Evolutionary conservation across 2,888 invertebrate genomes (phyloP), one percentile per base, ranked within the genome.

Genomic region (Emmelina monodactyla): DNA sequence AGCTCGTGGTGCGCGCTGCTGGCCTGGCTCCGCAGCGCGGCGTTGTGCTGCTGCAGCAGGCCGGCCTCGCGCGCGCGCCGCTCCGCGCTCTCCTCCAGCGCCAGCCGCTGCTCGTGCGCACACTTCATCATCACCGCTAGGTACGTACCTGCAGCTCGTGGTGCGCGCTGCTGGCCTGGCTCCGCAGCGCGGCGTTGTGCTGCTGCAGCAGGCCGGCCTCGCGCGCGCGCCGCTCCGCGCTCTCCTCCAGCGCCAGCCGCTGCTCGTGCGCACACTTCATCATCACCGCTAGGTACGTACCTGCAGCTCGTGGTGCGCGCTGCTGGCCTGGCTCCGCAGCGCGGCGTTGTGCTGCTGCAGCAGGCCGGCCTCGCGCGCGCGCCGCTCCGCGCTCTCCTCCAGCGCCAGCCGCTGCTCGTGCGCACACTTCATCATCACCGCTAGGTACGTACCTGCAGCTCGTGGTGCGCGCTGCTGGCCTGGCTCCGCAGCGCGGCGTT

Each of bases 371-470:
- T 79, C 78, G 32, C 78, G 65, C 35, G 56, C 62, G 58, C 76
- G 72, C 22, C 72, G 60, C 62, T 76, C 76, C 45, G 78, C 48
- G 37, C 65, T 55, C 58, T 76, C 78, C 44, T 79, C 79, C 22
- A 92, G 87, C 54, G 93, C 91, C 47, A 93, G 82, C 44, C 93
- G 89, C 62, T 95, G n/a, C n/a, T n/a, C n/a, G n/a, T n/a, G n/a
- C n/a, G n/a, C n/a, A n/a, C n/a, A n/a, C n/a, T n/a, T n/a, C n/a
- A n/a, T n/a, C n/a, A n/a, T n/a, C n/a, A n/a, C n/a, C n/a, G n/a
- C n/a, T n/a, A n/a, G n/a, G 9, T 19, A 19, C 5, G 16, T 39
- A 71, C 78, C 72, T 78, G 78, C 42, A 79, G 60, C 60, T 79
- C 78, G 48, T 68, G 65, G 59, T 71, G 64, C 49, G 78, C 75